Conservation (phyloP, 2,888 invertebrate genomes). For the Magallana nippona region DNA sequence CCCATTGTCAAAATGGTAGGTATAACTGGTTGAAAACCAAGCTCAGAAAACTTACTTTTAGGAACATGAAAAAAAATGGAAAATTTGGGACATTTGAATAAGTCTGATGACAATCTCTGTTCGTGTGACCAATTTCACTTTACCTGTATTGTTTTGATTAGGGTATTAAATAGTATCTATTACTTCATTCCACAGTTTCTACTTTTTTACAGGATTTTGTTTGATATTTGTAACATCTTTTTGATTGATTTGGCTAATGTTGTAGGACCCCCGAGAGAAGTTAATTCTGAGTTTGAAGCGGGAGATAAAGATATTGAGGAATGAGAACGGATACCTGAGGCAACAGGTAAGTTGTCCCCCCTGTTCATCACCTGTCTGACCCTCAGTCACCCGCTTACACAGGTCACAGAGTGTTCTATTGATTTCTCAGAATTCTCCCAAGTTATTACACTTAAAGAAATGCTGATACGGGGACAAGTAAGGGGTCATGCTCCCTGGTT, state of each 20-base stretch:
- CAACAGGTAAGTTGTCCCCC: slow-evolving; percentile 79
- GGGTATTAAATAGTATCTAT: background rate
- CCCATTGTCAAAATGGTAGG: slow-evolving; percentile 95
- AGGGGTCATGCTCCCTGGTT: too few relatives aligned
- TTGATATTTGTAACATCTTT: background rate
- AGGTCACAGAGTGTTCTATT: too few relatives aligned
- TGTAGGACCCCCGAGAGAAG: slow-evolving; percentile 93
- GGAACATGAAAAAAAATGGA: too few relatives aligned
- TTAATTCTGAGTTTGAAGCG: slow-evolving; percentile 92
- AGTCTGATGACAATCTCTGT: too few relatives aligned
- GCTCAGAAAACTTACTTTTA: too few relatives aligned
- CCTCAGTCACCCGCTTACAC: too few relatives aligned
- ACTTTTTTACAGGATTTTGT: background rate
- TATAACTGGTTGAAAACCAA: background rate
- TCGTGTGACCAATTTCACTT: background rate
- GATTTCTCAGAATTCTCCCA: too few relatives aligned
- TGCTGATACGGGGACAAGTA: too few relatives aligned
- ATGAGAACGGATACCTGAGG: slow-evolving; percentile 93
- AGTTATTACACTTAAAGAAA: too few relatives aligned
- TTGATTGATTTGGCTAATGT: slow-evolving; percentile 39
- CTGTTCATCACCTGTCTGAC: background rate
- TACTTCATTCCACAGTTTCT: slow-evolving; percentile 7
- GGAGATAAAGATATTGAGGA: slow-evolving; percentile 90
- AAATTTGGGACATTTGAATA: too few relatives aligned
- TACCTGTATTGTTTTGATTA: background rate